Percentiles rank a stretch among this genome's conserved stretches.
Evolutionary conservation across 2,888 invertebrate species (phyloP).

Genomic region (Cosmia trapezina): DNA sequence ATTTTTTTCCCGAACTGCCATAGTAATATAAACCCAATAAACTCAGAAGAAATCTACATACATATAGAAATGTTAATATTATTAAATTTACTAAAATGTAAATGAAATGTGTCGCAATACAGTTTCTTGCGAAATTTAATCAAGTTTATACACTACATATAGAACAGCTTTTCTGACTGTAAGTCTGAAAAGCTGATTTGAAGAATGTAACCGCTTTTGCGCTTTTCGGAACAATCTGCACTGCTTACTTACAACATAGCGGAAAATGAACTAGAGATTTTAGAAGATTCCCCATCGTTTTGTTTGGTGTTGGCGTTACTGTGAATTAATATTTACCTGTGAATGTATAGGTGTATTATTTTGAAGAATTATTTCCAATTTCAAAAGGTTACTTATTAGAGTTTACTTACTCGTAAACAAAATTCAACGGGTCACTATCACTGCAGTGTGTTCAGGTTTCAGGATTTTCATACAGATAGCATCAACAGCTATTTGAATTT

Average conservation of each 20-base stretch:
- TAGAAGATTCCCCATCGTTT: slow-evolving; percentile 2
- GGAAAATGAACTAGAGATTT: slow-evolving; percentile 21
- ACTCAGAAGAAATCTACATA: slow-evolving; percentile 5
- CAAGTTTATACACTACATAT: slow-evolving; percentile 2
- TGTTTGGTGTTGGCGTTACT: slow-evolving; percentile 2
- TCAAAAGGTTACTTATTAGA: not conserved
- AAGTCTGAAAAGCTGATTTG: slow-evolving; percentile 4
- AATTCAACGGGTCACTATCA: not conserved
- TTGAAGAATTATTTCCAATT: not conserved
- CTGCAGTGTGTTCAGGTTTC: too few species aligned
- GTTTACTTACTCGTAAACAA: not conserved
- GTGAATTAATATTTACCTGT: not conserved
- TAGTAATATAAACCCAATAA: not conserved
- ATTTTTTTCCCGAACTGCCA: not conserved
- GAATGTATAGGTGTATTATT: not conserved
- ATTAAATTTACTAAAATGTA: slow-evolving; percentile 17
- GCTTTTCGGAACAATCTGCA: slow-evolving; percentile 23
- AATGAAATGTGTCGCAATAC: slow-evolving; percentile 23
- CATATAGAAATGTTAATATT: slow-evolving; percentile 6
- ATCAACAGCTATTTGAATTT: too few species aligned
- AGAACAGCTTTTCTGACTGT: slow-evolving; percentile 10
- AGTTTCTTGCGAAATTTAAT: slow-evolving; percentile 31
- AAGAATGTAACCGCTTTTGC: slow-evolving; percentile 32
- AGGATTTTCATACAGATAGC: not conserved
- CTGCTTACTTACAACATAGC: slow-evolving; percentile 16